Evolutionary conservation across 2,888 invertebrate genomes (phyloP).

Genomic region (Leptogaster cylindrica): DNA sequence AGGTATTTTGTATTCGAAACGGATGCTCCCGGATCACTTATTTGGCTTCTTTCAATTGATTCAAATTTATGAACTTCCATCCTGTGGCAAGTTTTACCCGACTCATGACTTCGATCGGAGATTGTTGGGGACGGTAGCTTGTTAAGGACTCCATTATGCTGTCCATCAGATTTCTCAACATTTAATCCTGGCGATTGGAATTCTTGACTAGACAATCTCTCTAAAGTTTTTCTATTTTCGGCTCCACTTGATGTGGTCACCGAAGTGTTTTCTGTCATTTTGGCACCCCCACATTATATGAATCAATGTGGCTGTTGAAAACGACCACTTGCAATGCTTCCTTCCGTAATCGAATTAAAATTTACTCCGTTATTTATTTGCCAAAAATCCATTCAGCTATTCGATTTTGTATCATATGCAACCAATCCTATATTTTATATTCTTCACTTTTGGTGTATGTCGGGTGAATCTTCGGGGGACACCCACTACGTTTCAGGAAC

Average conservation of each 20-base stretch:
- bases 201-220: constrained; percentile 21
- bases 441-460: not conserved
- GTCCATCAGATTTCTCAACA: constrained; percentile 11
- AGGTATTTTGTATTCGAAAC: constrained; percentile 5
- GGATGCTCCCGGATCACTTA: constrained; percentile 17
- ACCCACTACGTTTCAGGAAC: not conserved
- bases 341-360: not conserved
- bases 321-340: not conserved
- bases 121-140: not conserved
- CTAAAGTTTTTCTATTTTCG: constrained; percentile 29
- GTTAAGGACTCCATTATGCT: constrained; percentile 33
- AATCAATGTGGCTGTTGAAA: constrained; percentile 3
- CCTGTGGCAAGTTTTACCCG: not conserved
- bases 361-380: not conserved
- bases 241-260: constrained; percentile 35
- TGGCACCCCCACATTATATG: constrained; percentile 36
- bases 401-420: not conserved
- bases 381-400: not conserved
- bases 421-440: not conserved
- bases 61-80: constrained; percentile 36
- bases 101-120: not conserved
- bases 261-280: constrained; percentile 43
- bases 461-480: not conserved
- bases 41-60: constrained; percentile 16
- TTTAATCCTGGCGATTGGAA: not conserved